phyloP scores from a whole-genome alignment of 37 sponge, comb jelly and placozoan species.

The Halisarca cf. caerulea region DNA sequence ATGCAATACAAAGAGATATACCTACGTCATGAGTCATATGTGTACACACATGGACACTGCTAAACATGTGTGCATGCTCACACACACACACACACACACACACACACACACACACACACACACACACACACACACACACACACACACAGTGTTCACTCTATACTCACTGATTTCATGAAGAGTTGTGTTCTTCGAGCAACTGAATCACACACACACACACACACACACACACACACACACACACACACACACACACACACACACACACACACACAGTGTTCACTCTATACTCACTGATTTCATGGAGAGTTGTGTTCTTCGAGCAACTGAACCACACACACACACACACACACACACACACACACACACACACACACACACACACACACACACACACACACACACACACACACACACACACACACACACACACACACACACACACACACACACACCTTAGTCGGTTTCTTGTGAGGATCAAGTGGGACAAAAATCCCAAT shows the following conservation, averaged over 20 bases:
- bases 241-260: neutral
- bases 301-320: constrained; percentile 54
- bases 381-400: too few relatives aligned
- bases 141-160: too few relatives aligned
- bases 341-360: neutral
- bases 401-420: too few relatives aligned
- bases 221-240: neutral
- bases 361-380: neutral
- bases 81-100: too few relatives aligned
- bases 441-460: constrained; percentile 43
- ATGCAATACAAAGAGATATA: too few relatives aligned
- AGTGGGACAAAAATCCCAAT: constrained; percentile 66
- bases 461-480: constrained; percentile 55
- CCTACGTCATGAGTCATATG: too few relatives aligned
- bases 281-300: constrained; percentile 43
- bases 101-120: neutral
- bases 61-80: too few relatives aligned
- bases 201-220: too few relatives aligned
- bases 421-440: too few relatives aligned
- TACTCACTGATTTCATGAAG: constrained; percentile 50
- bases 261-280: too few relatives aligned
- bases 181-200: constrained; percentile 55
- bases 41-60: too few relatives aligned
- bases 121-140: neutral
- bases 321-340: constrained; percentile 66